These are phyloP conservation scores for Palythoa caribaeorum DNA, from an alignment of 92 coral and sea anemone genomes.

Conservation along the genomic window DNA sequence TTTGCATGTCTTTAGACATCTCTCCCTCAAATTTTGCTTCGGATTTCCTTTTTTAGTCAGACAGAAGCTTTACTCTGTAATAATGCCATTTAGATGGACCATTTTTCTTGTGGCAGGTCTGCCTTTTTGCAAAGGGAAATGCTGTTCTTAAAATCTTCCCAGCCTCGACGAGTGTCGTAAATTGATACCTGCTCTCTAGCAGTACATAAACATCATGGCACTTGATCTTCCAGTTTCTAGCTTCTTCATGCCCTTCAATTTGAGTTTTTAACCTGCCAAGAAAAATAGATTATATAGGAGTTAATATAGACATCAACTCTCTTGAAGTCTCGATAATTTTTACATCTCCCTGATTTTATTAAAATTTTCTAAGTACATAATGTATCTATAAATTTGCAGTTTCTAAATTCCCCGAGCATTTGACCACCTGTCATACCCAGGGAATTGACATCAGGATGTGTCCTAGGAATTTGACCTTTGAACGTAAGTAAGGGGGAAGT, in stretches of 20 bases:
- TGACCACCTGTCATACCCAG: conserved; percentile 15
- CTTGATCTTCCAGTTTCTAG: conserved; percentile 46
- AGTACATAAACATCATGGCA: conserved; percentile 45
- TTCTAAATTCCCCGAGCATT: conserved; percentile 9
- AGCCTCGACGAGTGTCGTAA: conserved; percentile 39
- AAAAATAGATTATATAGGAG: background rate
- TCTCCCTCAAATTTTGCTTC: conserved; percentile 14
- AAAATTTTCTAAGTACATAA: conserved; percentile 9
- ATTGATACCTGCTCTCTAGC: conserved; percentile 19
- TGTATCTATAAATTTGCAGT: conserved; percentile 22
- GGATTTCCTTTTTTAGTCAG: conserved; percentile 11
- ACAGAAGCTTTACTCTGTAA: conserved; percentile 48
- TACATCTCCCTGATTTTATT: conserved; percentile 23
- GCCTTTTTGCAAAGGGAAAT: conserved; percentile 62
- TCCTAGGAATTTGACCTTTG: conserved; percentile 6
- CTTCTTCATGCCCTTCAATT: conserved; percentile 46
- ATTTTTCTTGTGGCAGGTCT: conserved; percentile 49
- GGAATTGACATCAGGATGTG: conserved; percentile 26
- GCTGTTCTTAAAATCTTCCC: conserved; percentile 52
- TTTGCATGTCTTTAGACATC: conserved; percentile 25
- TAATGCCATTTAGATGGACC: conserved; percentile 48
- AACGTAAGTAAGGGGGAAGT: background rate
- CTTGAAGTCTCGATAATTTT: conserved; percentile 22
- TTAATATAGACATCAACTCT: conserved; percentile 24
- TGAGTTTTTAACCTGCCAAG: conserved; percentile 50